A percentile compares a stretch with the other conserved stretches of the same genome.
phyloP scores from a whole-genome alignment of 1,140 invertebrate genomes.

The Zaprionus inermis region DNA sequence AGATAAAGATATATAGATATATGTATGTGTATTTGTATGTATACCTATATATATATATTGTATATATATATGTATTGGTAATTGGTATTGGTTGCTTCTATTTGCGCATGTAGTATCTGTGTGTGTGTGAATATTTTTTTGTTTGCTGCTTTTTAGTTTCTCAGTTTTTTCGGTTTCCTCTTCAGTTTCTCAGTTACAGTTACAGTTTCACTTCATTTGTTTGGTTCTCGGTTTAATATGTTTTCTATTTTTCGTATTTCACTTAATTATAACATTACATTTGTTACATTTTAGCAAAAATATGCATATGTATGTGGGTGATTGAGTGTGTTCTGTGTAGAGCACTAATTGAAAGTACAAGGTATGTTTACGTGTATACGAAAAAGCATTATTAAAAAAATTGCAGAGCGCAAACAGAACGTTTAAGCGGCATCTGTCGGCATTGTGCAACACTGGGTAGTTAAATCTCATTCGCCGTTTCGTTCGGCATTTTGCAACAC shows the following conservation, averaged over 20 bases:
- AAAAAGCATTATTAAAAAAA: neutral
- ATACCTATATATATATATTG: constrained; percentile 25
- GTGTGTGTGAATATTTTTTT: constrained; percentile 19
- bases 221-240: constrained; percentile 30
- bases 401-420: constrained; percentile 1
- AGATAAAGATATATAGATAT: constrained; percentile 10
- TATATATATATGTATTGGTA: constrained; percentile 26
- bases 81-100: constrained; percentile 24
- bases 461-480: neutral
- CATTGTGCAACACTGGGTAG: constrained; percentile 12
- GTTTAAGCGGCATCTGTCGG: neutral
- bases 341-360: neutral
- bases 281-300: constrained; percentile 43
- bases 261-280: constrained; percentile 37
- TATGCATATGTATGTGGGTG: constrained; percentile 13
- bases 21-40: constrained; percentile 23
- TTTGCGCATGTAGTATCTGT: constrained; percentile 18
- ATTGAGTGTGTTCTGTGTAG: neutral
- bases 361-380: neutral
- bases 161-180: constrained; percentile 39
- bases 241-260: constrained; percentile 22
- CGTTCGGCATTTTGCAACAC: neutral
- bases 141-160: constrained; percentile 33
- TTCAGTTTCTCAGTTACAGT: constrained; percentile 42
- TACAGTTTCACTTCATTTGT: constrained; percentile 11